Percentiles rank a stretch among this genome's conserved stretches.
Conservation (phyloP, 2,797 vertebrate species). For the Momotus momota region DNA sequence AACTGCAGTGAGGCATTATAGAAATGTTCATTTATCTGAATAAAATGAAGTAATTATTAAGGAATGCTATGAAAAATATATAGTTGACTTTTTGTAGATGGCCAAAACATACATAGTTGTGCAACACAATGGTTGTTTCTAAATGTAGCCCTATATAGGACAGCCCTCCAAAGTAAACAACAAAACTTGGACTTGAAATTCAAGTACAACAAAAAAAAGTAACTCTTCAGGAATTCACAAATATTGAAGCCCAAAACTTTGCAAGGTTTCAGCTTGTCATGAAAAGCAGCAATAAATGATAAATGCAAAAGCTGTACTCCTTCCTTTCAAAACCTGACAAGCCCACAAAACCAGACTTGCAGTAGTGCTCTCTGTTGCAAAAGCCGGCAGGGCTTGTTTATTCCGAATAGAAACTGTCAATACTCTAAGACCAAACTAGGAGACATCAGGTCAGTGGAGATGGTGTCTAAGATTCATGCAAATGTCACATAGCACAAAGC, state of each 20-base stretch:
- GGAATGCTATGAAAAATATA: neutral
- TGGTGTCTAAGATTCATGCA: neutral
- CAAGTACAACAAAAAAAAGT: neutral
- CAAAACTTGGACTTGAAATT: neutral
- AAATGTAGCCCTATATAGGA: neutral
- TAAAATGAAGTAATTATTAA: neutral
- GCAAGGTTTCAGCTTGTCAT: slow-evolving; percentile 4
- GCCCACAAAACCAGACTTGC: slow-evolving; percentile 8
- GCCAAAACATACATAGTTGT: neutral
- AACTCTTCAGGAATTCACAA: neutral
- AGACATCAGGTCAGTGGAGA: neutral
- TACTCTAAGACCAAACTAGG: neutral
- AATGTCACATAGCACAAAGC: neutral
- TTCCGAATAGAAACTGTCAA: slow-evolving; percentile 28
- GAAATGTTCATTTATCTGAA: neutral
- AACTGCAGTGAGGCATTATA: neutral
- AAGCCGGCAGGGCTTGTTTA: neutral
- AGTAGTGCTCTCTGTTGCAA: neutral
- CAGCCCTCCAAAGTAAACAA: neutral
- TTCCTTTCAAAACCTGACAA: slow-evolving; percentile 1
- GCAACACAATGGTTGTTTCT: neutral
- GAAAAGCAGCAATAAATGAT: neutral
- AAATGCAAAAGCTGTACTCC: neutral
- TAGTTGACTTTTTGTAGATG: neutral
- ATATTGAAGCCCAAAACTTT: neutral